Evolutionary conservation across 2,888 invertebrate species (phyloP), one percentile per base, ranked within the genome.

Genomic region (Choristoneura rosaceana): DNA sequence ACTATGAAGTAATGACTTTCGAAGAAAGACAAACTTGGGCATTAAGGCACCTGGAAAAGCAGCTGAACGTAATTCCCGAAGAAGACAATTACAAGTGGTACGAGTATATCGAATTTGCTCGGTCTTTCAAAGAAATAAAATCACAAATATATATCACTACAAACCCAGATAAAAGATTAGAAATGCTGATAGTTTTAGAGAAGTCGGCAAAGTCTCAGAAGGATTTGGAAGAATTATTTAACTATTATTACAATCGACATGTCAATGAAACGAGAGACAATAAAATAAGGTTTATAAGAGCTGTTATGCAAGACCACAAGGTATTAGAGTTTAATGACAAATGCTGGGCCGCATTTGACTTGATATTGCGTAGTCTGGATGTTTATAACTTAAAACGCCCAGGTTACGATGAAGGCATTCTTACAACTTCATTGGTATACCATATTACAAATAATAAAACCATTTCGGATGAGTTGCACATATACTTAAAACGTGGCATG

Each of bases 11-110:
- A n/a, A 84, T 90, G 80, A 84, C 84, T 4, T 14, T 41, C 14
- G 77, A 82, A 17, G 82, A 88, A 65, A 80, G 73, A 74, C 86
- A 90, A 78, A 59, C 69, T 50, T 90, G 90, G 90, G 88, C 88
- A 12, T 74, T 88, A n/a, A n/a, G n/a, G n/a, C n/a, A n/a, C n/a
- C n/a, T n/a, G n/a, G n/a, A n/a, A n/a, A n/a, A n/a, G n/a, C n/a
- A n/a, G n/a, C n/a, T 15, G 71, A 76, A 33, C 83, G 63, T 85
- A 38, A 70, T 85, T 10, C 86, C 85, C 3, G 73, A 52, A 33
- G 83, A 82, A n/a, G 76, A 78, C 41, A 82, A 87, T 75, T 90
- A 81, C 71, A 58, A 76, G 3, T 90, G 87, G 88, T 90, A 86
- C 69, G 76, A 82, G 74, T 90, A 84, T 79, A 78, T 90, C 0